Evolutionary conservation across 2,113 vertebrate species (phyloP).

Genomic region (Petrocephalus microphthalmus): DNA sequence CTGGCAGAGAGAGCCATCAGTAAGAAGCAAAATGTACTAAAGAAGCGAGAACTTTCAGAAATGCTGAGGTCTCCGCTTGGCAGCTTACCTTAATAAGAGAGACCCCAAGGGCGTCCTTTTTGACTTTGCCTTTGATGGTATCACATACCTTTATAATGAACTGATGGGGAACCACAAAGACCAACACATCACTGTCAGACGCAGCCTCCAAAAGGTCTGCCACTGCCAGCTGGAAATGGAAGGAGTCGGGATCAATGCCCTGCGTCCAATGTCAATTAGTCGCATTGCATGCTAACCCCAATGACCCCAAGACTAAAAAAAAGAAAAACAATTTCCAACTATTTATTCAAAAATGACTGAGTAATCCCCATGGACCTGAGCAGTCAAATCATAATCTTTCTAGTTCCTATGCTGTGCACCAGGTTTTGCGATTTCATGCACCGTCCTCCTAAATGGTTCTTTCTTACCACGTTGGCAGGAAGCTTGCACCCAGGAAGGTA

Average conservation of each 20-base stretch:
- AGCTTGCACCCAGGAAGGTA: slow-evolving; percentile 90
- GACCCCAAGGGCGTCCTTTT: slow-evolving; percentile 71
- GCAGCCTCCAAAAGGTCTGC: slow-evolving; percentile 81
- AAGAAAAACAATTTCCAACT: not conserved
- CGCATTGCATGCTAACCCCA: not conserved
- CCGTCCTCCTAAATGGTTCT: not conserved
- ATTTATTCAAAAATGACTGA: not conserved
- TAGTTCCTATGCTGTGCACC: not conserved
- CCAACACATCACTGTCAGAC: slow-evolving; percentile 71
- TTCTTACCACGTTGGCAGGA: slow-evolving; percentile 84
- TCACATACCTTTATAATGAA: slow-evolving; percentile 81
- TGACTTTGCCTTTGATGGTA: slow-evolving; percentile 79
- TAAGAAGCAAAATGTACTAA: not conserved
- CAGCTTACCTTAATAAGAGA: slow-evolving; percentile 87
- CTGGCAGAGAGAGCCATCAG: slow-evolving; percentile 50
- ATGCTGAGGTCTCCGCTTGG: not conserved
- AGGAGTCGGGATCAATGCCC: not conserved
- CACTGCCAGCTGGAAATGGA: slow-evolving; percentile 71
- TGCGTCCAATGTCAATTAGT: too few relatives aligned
- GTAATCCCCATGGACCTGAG: not conserved
- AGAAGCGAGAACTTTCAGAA: not conserved
- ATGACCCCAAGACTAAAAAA: not conserved
- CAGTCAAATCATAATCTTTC: not conserved
- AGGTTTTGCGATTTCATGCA: not conserved
- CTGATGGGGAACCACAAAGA: slow-evolving; percentile 96